Base-by-base conservation (phyloP, 2,797 vertebrate genomes). In the Ptychadena robeensis region DNA sequence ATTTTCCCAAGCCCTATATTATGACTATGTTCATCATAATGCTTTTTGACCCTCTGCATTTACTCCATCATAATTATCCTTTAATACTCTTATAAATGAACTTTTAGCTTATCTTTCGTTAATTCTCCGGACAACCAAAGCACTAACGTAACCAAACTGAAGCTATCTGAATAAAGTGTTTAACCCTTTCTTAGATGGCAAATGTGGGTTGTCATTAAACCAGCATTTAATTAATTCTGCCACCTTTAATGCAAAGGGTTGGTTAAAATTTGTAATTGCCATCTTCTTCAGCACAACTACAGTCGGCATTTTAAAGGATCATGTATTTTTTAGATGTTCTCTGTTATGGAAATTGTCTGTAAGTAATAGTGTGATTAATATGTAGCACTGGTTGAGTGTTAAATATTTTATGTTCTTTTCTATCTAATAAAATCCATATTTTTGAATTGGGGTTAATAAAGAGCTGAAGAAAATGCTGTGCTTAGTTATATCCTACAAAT, bases 21-120 rank as follows among this genome's bases (percentile, higher is more conserved):
- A 84, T 88, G 90, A 89, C 88, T 92, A 90, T 89, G 88, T 89
- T 88, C 89, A 91, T 87, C 91, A 88, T 93, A 93, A 94, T 93
- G 89, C 92, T 88, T 93, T 92, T 93, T 90, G 92, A 92, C 93
- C 89, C 85, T 82, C 91, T 91, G 92, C 92, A 92, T 93, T 94
- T 91, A 93, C 91, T 92, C 91, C 91, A 92, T 92, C 92, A 93
- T 93, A 94, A 94, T 94, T 94, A 94, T 94, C 93, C 93, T 92
- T 94, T 94, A 94, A 94, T 94, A 93, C 93, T 93, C 93, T 94
- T 94, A 94, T 91, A 90, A 94, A 93, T 91, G 91, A 94, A 94
- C 92, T 94, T 94, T 91, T 92, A 93, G 93, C 92, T 94, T 93
- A 94, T 94, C 93, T 92, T 92, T 91, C 75, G 81, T 91, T 94